These are phyloP conservation scores for Drosophila equinoxialis DNA, from an alignment of 1,140 invertebrate genomes.

Conservation along the genomic window DNA sequence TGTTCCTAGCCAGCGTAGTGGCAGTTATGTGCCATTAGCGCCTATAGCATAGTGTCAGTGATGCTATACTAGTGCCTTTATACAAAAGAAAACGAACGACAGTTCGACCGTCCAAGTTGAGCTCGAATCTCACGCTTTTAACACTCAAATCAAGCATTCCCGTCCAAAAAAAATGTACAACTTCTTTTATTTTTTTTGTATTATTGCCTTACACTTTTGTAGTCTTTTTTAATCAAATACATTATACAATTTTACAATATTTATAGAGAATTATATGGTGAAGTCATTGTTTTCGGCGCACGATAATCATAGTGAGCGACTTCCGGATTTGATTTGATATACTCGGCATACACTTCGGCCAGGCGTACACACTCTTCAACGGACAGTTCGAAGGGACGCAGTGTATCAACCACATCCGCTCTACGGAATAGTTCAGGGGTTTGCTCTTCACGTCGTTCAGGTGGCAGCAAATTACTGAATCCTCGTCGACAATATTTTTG, in stretches of 20 bases:
- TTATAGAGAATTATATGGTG: constrained; percentile 38
- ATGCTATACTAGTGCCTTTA: constrained; percentile 55
- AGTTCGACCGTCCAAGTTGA: constrained; percentile 43
- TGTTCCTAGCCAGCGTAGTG: constrained; percentile 21
- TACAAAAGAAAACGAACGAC: constrained; percentile 38
- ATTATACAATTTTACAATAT: constrained; percentile 72
- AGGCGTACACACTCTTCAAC: constrained; percentile 91
- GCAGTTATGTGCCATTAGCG: constrained; percentile 51
- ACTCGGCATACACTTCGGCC: constrained; percentile 89
- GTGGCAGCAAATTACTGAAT: constrained; percentile 90
- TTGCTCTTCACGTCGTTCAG: constrained; percentile 86
- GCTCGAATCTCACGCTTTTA: constrained; percentile 54
- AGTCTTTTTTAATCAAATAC: constrained; percentile 55
- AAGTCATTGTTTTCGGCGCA: constrained; percentile 83
- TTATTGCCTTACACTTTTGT: constrained; percentile 39
- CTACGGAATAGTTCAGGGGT: constrained; percentile 88
- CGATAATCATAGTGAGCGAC: constrained; percentile 88
- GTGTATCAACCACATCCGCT: constrained; percentile 89
- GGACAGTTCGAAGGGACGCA: constrained; percentile 88
- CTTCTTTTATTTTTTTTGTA: constrained; percentile 36
- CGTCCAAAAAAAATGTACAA: constrained; percentile 37
- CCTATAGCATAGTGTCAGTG: constrained; percentile 43
- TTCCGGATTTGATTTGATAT: constrained; percentile 88
- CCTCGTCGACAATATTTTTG: constrained; percentile 92
- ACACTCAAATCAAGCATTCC: constrained; percentile 34